phyloP scores from a whole-genome alignment of 37 sponge, comb jelly and placozoan species.

The Cliona cf. orientalis region DNA sequence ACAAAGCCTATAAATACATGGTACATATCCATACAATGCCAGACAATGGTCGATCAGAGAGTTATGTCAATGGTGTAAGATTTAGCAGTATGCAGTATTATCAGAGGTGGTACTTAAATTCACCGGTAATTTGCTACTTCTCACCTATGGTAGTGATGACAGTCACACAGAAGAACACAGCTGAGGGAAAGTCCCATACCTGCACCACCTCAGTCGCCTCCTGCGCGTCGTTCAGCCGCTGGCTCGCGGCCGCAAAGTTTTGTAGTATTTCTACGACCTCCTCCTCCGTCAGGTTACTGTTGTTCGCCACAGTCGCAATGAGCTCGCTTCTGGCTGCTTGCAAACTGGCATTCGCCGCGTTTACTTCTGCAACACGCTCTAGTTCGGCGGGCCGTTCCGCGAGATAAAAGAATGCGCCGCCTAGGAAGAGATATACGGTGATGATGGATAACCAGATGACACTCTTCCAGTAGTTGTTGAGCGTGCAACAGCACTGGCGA shows the following conservation, averaged over 20 bases:
- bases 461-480: slow-evolving; percentile 36
- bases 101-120: not conserved
- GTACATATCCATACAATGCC: no score
- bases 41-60: no score
- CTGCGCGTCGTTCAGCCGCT: not conserved
- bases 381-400: slow-evolving; percentile 25
- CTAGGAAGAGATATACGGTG: slow-evolving; percentile 57
- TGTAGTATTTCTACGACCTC: slow-evolving; percentile 12
- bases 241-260: not conserved
- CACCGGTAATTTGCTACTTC: not conserved
- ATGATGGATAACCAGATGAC: slow-evolving; percentile 22
- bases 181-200: slow-evolving; percentile 57
- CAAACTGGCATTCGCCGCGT: not conserved
- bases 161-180: slow-evolving; percentile 73
- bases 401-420: slow-evolving; percentile 45
- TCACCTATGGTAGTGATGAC: slow-evolving; percentile 82
- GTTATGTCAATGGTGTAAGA: no score
- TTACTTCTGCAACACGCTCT: not conserved
- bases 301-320: not conserved
- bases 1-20: no score
- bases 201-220: not conserved
- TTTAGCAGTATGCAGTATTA: no score
- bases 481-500: slow-evolving; percentile 24
- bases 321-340: not conserved
- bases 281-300: slow-evolving; percentile 19